A percentile compares a stretch with the other conserved stretches of the same genome.
Conservation (phyloP, 2,797 vertebrate species). For the Cossypha caffra region DNA sequence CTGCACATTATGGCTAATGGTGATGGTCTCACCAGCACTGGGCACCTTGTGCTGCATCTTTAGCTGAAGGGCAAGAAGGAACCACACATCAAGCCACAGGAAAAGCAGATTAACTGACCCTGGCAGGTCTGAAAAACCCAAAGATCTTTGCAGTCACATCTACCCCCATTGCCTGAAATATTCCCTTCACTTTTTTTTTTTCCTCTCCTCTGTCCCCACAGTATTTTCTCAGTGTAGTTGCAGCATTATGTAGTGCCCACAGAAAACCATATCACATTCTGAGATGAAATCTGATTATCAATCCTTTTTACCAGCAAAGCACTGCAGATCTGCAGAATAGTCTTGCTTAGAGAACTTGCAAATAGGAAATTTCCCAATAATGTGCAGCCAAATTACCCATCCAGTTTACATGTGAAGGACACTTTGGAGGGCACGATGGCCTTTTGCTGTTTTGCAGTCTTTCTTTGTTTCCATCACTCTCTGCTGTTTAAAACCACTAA, state of each 20-base stretch:
- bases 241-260: background rate
- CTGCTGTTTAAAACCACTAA: background rate
- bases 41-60: background rate
- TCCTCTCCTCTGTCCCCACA: rapidly evolving
- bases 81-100: background rate
- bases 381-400: background rate
- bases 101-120: background rate
- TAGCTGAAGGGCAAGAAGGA: background rate
- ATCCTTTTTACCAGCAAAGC: background rate
- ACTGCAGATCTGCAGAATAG: too few relatives aligned
- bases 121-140: background rate
- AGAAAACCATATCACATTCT: background rate
- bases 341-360: background rate
- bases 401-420: background rate
- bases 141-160: background rate
- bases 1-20: background rate
- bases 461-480: background rate
- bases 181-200: rapidly evolving
- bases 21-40: background rate
- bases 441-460: background rate
- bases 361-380: background rate
- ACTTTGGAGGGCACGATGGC: background rate
- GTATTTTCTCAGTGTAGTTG: too few relatives aligned
- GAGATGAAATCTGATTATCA: background rate
- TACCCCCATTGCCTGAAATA: background rate